Evolutionary conservation across 2,888 invertebrate genomes (phyloP).

Genomic region (Trichogramma evanescens): DNA sequence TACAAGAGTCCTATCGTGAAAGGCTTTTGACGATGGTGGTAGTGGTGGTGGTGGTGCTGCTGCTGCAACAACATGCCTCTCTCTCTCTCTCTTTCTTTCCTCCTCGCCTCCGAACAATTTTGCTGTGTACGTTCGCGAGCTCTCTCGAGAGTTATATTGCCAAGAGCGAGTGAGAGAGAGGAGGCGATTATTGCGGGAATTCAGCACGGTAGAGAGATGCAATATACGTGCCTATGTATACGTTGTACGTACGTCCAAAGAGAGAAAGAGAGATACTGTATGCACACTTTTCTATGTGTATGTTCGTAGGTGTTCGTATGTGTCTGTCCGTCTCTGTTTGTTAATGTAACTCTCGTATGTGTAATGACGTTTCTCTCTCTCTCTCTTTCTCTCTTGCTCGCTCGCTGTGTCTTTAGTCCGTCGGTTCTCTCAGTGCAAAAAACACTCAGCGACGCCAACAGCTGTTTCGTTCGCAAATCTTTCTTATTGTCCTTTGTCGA

Average conservation of each 20-base stretch:
- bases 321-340: neutral
- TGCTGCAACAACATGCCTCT: neutral
- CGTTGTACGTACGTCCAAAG: too few relatives aligned
- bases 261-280: neutral
- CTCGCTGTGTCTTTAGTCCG: neutral
- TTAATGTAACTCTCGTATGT: neutral
- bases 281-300: neutral
- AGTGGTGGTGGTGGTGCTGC: neutral
- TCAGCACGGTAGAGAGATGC: too few relatives aligned
- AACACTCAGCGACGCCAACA: constrained; percentile 3
- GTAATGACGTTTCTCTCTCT: constrained; percentile 5
- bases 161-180: constrained; percentile 5
- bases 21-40: too few relatives aligned
- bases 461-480: constrained; percentile 12
- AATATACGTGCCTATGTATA: too few relatives aligned
- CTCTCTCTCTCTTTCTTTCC: neutral
- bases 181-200: neutral
- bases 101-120: neutral
- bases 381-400: constrained; percentile 2
- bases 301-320: neutral
- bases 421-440: neutral
- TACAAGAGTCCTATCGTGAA: neutral
- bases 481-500: too few relatives aligned
- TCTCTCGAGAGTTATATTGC: neutral
- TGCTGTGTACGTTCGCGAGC: neutral